These are phyloP conservation scores for Battus philenor DNA, from an alignment of 1,140 invertebrate genomes.

Conservation along the genomic window DNA sequence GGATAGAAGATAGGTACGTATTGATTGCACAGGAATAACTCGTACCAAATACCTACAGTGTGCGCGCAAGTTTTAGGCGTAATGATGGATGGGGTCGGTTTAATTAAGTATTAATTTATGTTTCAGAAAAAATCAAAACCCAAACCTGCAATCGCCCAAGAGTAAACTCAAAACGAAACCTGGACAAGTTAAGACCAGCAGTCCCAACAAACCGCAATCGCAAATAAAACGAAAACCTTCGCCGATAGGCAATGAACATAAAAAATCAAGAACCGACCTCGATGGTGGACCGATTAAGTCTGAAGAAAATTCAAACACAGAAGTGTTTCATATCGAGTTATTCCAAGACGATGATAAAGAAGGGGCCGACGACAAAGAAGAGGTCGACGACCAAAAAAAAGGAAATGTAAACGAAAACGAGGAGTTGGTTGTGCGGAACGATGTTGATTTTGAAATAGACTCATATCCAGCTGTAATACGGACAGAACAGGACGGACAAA, in stretches of 20 bases:
- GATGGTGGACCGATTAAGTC: not conserved
- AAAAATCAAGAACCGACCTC: not conserved
- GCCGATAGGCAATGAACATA: not conserved
- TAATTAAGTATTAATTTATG: not conserved
- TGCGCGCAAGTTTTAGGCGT: not conserved
- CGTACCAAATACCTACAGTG: no score
- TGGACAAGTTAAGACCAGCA: constrained; percentile 22
- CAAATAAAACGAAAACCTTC: constrained; percentile 1
- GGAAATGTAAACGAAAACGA: not conserved
- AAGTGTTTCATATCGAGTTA: not conserved
- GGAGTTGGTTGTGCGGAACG: not conserved
- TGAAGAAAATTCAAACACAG: not conserved
- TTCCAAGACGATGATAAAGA: not conserved
- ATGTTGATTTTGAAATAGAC: constrained; percentile 19
- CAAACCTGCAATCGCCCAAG: not conserved
- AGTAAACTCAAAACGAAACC: constrained; percentile 21
- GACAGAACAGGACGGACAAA: constrained; percentile 17
- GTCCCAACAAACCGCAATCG: constrained; percentile 16
- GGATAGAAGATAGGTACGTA: constrained; percentile 25
- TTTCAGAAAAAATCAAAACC: constrained; percentile 15
- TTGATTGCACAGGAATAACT: no score
- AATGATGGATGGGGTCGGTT: not conserved
- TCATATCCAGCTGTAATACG: constrained; percentile 21
- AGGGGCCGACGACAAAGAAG: not conserved
- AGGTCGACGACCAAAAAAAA: not conserved